These are phyloP conservation scores for Penelope pileata DNA, from an alignment of 2,113 vertebrate genomes.

Conservation along the genomic window DNA sequence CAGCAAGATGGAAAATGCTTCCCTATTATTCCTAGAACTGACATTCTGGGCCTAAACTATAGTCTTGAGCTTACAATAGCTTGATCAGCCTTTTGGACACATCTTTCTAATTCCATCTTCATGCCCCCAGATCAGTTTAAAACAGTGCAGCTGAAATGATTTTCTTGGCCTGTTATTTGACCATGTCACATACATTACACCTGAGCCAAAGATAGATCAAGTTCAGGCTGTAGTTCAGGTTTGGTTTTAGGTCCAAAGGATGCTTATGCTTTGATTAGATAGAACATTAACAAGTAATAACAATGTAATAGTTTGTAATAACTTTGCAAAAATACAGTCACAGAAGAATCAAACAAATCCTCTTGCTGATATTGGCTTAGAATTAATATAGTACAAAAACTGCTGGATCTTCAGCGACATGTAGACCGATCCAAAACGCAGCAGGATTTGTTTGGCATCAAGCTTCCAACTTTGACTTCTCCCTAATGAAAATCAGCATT, in stretches of 20 bases:
- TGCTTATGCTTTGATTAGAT: neutral
- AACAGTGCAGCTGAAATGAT: neutral
- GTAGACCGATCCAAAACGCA: neutral
- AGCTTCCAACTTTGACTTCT: neutral
- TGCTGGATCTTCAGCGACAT: neutral
- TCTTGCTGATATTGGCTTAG: neutral
- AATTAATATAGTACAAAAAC: neutral
- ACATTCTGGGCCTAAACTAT: neutral
- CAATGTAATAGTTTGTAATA: slow-evolving; percentile 6
- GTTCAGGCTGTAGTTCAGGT: neutral
- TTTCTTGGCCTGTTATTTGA: slow-evolving; percentile 9
- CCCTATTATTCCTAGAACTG: neutral
- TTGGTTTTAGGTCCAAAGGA: slow-evolving; percentile 21
- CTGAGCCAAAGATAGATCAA: slow-evolving; percentile 28
- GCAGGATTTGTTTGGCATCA: neutral
- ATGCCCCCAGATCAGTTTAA: neutral
- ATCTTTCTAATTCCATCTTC: neutral
- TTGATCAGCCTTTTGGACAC: neutral
- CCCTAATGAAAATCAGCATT: slow-evolving; percentile 15
- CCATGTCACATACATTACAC: neutral
- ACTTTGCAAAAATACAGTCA: neutral
- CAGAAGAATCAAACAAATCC: neutral
- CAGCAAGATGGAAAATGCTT: neutral
- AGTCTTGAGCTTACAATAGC: neutral
- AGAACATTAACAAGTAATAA: slow-evolving; percentile 26